Evolutionary conservation across 2,113 vertebrate genomes (phyloP).

Genomic region (Colistium nudipinnis): DNA sequence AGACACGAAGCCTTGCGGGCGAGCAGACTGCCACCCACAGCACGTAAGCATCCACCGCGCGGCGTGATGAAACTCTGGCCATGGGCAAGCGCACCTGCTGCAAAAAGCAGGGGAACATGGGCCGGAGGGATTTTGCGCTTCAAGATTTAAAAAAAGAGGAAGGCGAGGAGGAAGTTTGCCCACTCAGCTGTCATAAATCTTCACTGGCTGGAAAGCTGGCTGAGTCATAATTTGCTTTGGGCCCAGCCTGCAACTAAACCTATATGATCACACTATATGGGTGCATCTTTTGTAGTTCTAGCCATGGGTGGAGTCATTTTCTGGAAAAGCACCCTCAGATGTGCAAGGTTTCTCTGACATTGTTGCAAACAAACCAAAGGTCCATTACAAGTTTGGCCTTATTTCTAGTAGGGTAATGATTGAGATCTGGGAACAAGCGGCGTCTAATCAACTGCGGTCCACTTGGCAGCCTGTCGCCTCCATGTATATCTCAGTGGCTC

Average conservation of each 20-base stretch:
- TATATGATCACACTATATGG: slow-evolving; percentile 3
- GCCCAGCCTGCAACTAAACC: neutral
- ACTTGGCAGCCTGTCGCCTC: no score
- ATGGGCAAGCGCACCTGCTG: slow-evolving; percentile 39
- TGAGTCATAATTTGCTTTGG: slow-evolving; percentile 52
- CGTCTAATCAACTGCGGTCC: neutral
- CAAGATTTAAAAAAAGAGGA: slow-evolving; percentile 50
- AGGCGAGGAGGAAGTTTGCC: slow-evolving; percentile 28
- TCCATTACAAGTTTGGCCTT: neutral
- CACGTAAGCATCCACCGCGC: slow-evolving; percentile 5
- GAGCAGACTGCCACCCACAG: slow-evolving; percentile 38
- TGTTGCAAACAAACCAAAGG: slow-evolving; percentile 12
- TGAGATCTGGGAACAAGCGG: neutral
- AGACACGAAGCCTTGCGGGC: slow-evolving; percentile 1
- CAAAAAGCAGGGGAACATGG: slow-evolving; percentile 40
- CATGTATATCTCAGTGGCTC: no score
- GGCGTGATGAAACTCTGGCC: slow-evolving; percentile 31
- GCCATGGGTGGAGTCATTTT: slow-evolving; percentile 1
- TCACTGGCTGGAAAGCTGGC: slow-evolving; percentile 24
- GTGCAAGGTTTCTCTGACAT: neutral
- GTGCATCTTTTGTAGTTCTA: neutral
- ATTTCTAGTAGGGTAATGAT: neutral
- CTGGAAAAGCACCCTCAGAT: neutral
- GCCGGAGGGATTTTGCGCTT: slow-evolving; percentile 37
- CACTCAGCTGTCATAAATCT: slow-evolving; percentile 48